A percentile compares a stretch with the other conserved stretches of the same genome.
Conservation (phyloP, 2,888 invertebrate species). For the Urechis unicinctus region DNA sequence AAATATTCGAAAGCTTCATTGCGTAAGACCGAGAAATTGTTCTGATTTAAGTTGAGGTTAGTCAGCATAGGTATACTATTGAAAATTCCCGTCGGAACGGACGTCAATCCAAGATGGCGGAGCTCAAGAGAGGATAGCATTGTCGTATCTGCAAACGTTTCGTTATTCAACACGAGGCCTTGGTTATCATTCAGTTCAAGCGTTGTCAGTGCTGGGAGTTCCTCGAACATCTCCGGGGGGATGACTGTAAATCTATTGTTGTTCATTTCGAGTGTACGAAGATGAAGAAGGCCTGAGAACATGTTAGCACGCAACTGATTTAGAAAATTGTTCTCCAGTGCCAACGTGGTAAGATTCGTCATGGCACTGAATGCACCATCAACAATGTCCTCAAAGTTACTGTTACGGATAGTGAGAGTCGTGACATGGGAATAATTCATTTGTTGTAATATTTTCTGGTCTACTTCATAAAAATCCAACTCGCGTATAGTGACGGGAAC, state of each 20-base stretch:
- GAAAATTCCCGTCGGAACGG: not conserved
- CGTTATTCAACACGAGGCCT: not conserved
- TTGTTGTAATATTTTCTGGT: too few species aligned
- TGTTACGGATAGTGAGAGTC: not conserved
- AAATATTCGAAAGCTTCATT: not conserved
- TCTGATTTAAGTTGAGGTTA: not conserved
- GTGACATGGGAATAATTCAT: not conserved
- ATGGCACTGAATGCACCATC: not conserved
- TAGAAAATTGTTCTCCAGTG: not conserved
- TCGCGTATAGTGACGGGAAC: too few species aligned
- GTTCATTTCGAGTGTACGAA: not conserved
- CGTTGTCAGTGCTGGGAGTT: not conserved
- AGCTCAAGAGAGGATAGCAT: too few species aligned
- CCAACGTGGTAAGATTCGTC: not conserved
- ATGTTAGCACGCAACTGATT: not conserved
- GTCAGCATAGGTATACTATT: not conserved
- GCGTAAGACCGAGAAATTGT: not conserved
- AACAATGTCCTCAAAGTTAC: not conserved
- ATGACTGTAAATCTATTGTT: not conserved
- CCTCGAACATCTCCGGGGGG: not conserved
- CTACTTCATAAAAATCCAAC: too few species aligned
- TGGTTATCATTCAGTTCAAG: not conserved
- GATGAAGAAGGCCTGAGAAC: not conserved
- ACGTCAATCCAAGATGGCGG: too few species aligned
- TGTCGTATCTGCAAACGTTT: not conserved